phyloP scores from a whole-genome alignment of 2,113 vertebrate genomes.

The Promerops cafer region DNA sequence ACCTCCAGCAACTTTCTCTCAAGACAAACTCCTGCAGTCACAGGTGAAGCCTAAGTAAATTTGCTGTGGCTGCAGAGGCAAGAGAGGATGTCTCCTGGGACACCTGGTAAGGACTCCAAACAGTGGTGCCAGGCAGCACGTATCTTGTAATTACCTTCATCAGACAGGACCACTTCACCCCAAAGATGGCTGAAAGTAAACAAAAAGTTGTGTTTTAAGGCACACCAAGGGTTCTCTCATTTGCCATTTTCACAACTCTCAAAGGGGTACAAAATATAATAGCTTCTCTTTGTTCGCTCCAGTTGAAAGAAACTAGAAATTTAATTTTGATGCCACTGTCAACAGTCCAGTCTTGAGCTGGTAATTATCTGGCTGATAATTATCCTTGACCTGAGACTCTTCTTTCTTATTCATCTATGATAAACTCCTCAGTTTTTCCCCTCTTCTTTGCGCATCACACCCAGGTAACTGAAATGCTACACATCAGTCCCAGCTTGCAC shows the following conservation, averaged over 20 bases:
- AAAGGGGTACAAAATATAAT: background rate
- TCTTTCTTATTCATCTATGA: background rate
- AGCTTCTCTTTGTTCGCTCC: background rate
- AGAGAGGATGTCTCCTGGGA: background rate
- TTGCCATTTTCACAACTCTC: background rate
- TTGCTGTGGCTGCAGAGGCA: background rate
- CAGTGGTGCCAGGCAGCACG: background rate
- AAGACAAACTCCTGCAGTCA: background rate
- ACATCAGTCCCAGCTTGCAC: background rate
- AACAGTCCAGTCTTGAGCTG: background rate
- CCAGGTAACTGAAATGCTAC: background rate
- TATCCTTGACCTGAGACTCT: background rate
- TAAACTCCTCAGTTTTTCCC: background rate
- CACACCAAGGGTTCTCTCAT: background rate
- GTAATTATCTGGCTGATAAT: background rate
- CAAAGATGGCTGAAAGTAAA: background rate
- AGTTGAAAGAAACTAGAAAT: background rate
- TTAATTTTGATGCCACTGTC: background rate
- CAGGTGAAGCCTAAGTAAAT: background rate
- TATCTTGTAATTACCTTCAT: background rate
- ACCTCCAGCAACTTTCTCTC: background rate
- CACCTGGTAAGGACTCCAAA: background rate
- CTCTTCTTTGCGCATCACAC: background rate
- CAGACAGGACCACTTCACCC: background rate
- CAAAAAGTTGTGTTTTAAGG: background rate